Conservation (phyloP, 2,113 vertebrate species). For the Coreoperca whiteheadi region DNA sequence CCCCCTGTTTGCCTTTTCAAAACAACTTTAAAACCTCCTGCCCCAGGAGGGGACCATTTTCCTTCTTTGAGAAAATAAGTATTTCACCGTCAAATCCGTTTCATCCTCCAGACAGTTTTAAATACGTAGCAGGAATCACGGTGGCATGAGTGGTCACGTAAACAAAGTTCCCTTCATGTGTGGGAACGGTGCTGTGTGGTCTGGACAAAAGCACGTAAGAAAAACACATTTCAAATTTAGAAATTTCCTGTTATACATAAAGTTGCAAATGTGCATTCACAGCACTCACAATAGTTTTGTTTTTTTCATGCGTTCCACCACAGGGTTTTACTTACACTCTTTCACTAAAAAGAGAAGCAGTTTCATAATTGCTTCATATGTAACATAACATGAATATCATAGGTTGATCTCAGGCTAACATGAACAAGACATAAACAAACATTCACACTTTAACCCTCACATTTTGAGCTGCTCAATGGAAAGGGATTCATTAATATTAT, state of each 20-base stretch:
- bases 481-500: not conserved
- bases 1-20: not conserved
- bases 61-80: not conserved
- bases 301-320: not conserved
- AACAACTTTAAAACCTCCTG: not conserved
- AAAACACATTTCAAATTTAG: not conserved
- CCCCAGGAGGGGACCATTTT: slow-evolving; percentile 2
- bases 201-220: not conserved
- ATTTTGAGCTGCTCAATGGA: not conserved
- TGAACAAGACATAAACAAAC: not conserved
- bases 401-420: not conserved
- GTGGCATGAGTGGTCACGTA: not conserved
- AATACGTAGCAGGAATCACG: not conserved
- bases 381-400: not conserved
- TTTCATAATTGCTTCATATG: not conserved
- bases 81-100: not conserved
- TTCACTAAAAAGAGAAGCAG: not conserved
- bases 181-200: not conserved
- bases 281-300: not conserved
- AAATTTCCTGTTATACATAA: not conserved
- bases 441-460: not conserved
- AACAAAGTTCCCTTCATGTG: not conserved
- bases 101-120: not conserved
- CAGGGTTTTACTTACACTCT: not conserved
- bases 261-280: too few species aligned